Evolutionary conservation across 2,888 invertebrate species (phyloP).

Genomic region (Bruchidius siliquastri): DNA sequence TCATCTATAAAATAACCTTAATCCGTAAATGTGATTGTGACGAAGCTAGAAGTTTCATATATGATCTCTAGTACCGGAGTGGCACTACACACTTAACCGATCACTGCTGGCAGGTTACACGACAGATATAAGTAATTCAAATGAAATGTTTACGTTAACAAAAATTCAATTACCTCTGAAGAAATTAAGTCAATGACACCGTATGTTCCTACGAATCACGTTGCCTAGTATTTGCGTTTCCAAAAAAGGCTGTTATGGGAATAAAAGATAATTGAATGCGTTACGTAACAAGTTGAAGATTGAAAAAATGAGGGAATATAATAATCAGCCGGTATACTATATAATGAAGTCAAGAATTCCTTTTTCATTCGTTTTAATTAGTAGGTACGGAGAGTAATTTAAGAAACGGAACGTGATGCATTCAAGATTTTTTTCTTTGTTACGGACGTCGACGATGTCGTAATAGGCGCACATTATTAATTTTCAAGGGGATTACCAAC

Average conservation of each 20-base stretch:
- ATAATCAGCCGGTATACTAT: background rate
- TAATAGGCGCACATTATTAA: background rate
- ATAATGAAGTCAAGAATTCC: background rate
- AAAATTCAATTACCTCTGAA: too few relatives aligned
- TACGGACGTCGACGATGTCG: background rate
- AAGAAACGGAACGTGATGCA: background rate
- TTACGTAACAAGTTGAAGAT: background rate
- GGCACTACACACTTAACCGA: too few relatives aligned
- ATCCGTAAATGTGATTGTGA: too few relatives aligned
- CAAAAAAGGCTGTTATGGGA: background rate
- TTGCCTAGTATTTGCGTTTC: background rate
- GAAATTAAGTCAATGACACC: background rate
- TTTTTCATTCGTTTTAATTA: background rate
- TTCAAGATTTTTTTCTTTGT: background rate
- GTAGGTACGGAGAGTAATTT: background rate
- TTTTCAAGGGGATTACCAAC: background rate
- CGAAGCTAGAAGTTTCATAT: too few relatives aligned
- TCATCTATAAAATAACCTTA: too few relatives aligned
- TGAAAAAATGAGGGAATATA: background rate
- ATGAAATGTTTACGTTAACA: background rate
- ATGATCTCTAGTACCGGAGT: too few relatives aligned
- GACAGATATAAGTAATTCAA: too few relatives aligned
- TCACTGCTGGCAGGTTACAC: too few relatives aligned
- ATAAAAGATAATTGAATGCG: background rate
- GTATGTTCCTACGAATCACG: background rate